phyloP scores from a whole-genome alignment of 2,113 vertebrate genomes.

The Peromyscus californicus region DNA sequence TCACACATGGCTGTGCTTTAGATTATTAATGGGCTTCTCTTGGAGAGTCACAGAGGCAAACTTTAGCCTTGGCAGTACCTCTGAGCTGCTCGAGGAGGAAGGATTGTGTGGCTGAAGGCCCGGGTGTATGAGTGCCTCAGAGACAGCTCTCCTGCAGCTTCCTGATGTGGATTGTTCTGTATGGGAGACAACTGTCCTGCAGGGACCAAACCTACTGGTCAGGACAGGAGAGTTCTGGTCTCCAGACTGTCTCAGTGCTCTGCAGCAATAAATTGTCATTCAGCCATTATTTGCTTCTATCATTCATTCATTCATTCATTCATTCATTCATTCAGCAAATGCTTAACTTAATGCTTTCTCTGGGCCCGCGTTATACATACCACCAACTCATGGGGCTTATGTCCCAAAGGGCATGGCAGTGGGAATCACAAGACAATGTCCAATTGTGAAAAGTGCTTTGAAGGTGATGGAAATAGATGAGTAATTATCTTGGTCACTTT shows the following conservation, averaged over 20 bases:
- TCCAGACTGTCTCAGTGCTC: background rate
- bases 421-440: background rate
- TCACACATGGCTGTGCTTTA: background rate
- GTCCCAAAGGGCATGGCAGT: background rate
- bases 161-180: background rate
- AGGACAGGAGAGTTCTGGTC: background rate
- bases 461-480: background rate
- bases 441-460: background rate
- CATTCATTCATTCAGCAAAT: background rate
- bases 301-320: background rate
- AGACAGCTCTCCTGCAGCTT: background rate
- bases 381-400: background rate
- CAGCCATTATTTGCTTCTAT: background rate
- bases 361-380: background rate
- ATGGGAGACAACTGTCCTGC: background rate
- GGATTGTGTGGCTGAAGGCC: background rate
- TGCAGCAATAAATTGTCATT: background rate
- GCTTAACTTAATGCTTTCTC: background rate
- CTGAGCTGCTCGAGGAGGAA: background rate
- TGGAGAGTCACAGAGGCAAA: conserved; percentile 7
- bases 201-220: background rate
- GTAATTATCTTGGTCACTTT: background rate
- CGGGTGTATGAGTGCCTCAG: background rate
- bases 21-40: background rate
- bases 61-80: background rate